These are phyloP conservation scores for Nebria ingens DNA, from an alignment of 1,140 invertebrate genomes.

Conservation along the genomic window DNA sequence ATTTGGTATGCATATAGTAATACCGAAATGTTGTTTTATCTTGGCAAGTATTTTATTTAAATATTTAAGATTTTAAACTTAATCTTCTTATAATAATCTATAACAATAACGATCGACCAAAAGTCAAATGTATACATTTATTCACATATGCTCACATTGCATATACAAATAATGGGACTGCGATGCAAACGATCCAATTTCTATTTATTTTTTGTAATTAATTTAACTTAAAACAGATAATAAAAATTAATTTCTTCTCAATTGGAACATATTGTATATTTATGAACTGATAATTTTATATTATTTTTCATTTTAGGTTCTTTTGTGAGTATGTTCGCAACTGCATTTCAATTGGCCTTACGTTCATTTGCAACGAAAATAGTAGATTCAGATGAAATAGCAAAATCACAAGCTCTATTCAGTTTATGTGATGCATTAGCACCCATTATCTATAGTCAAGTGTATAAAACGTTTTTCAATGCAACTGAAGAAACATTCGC, in stretches of 20 bases:
- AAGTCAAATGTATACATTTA: too few relatives aligned
- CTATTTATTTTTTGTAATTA: too few relatives aligned
- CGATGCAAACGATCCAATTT: too few relatives aligned
- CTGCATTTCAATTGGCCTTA: not conserved
- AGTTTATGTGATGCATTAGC: not conserved
- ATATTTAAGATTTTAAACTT: not conserved
- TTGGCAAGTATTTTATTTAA: not conserved
- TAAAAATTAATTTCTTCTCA: too few relatives aligned
- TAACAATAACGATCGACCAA: too few relatives aligned
- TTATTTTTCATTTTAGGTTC: not conserved
- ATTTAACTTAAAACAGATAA: too few relatives aligned
- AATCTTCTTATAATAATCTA: too few relatives aligned
- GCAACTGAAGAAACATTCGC: not conserved
- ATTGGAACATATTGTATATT: too few relatives aligned
- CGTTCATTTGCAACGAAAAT: not conserved
- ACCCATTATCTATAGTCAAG: not conserved
- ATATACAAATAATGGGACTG: too few relatives aligned
- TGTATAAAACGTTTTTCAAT: not conserved
- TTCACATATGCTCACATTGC: too few relatives aligned
- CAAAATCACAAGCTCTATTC: not conserved
- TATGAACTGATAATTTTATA: not conserved
- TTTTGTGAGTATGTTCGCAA: not conserved
- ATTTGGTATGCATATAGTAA: not conserved
- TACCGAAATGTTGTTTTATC: not conserved
- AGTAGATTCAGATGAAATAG: not conserved